Percentiles rank a stretch among this genome's conserved stretches.
These are phyloP conservation scores for Nemotelus nigrinus DNA, from an alignment of 2,888 invertebrate species.

Conservation along the genomic window DNA sequence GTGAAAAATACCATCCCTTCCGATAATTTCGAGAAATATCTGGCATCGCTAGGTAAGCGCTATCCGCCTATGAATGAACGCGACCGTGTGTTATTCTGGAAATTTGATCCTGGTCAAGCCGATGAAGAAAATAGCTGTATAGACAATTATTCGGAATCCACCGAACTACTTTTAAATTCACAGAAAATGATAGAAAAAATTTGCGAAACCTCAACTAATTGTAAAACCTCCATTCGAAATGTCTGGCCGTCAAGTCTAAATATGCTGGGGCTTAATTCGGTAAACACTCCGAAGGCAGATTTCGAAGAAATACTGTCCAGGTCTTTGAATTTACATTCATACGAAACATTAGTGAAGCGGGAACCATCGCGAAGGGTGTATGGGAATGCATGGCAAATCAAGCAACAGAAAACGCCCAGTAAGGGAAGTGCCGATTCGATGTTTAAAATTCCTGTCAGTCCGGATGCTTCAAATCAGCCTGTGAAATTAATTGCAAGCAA, in stretches of 20 bases:
- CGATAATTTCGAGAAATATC: conserved; percentile 59
- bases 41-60: conserved; percentile 57
- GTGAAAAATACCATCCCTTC: conserved; percentile 32
- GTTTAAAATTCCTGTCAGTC: conserved; percentile 40
- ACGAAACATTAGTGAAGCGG: neutral
- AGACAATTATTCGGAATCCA: neutral
- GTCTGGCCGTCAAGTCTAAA: too few species aligned
- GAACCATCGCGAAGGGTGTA: conserved; percentile 22
- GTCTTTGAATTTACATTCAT: too few species aligned
- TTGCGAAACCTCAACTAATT: neutral
- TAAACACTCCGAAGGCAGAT: too few species aligned
- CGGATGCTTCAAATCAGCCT: conserved; percentile 3
- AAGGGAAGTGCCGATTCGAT: neutral
- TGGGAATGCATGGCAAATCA: conserved; percentile 22
- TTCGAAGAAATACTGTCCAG: too few species aligned
- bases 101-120: conserved; percentile 56
- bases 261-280: too few species aligned
- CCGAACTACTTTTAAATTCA: conserved; percentile 31
- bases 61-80: conserved; percentile 59
- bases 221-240: too few species aligned
- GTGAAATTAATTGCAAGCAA: conserved; percentile 17
- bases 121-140: conserved; percentile 58
- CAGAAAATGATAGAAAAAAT: conserved; percentile 13
- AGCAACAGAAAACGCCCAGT: neutral
- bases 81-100: conserved; percentile 60